These are phyloP conservation scores for Sphecodes monilicornis DNA, from an alignment of 2,888 invertebrate species.

Conservation along the genomic window DNA sequence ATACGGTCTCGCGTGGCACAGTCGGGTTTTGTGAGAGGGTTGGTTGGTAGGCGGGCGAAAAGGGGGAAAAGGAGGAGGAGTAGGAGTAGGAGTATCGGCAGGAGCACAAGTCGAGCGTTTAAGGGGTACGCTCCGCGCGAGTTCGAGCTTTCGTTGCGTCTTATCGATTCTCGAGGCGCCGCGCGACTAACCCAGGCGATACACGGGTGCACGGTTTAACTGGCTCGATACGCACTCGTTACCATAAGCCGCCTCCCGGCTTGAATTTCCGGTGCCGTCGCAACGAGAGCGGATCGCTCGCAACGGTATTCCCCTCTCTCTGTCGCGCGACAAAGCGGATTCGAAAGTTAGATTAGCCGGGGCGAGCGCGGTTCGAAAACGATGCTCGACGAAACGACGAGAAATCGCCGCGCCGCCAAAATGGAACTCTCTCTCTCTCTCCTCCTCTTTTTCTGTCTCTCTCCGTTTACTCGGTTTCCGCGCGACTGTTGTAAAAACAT, in stretches of 20 bases:
- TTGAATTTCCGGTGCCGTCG: constrained; percentile 12
- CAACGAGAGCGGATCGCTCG: constrained; percentile 8
- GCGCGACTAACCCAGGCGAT: constrained; percentile 46
- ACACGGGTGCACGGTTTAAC: constrained; percentile 7
- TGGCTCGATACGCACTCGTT: constrained; percentile 25
- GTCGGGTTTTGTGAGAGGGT: neutral
- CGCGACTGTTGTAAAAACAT: neutral
- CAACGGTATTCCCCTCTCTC: neutral
- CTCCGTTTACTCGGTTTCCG: neutral
- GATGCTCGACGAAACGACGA: neutral
- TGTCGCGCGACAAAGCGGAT: neutral
- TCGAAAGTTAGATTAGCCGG: constrained; percentile 12
- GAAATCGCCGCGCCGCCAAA: neutral
- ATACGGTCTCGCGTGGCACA: constrained; percentile 32
- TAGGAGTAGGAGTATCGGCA: neutral
- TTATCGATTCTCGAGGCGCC: constrained; percentile 64
- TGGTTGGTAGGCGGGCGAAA: neutral
- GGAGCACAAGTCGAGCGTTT: constrained; percentile 21
- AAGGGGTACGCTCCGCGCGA: constrained; percentile 50
- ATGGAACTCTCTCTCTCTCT: neutral
- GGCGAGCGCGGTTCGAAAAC: constrained; percentile 1
- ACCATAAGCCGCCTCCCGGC: neutral
- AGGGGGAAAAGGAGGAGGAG: neutral
- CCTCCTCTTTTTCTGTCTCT: neutral
- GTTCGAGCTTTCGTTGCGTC: constrained; percentile 68